phyloP scores from a whole-genome alignment of 64 coral and sea anemone species.

The Montipora efflorescens region DNA sequence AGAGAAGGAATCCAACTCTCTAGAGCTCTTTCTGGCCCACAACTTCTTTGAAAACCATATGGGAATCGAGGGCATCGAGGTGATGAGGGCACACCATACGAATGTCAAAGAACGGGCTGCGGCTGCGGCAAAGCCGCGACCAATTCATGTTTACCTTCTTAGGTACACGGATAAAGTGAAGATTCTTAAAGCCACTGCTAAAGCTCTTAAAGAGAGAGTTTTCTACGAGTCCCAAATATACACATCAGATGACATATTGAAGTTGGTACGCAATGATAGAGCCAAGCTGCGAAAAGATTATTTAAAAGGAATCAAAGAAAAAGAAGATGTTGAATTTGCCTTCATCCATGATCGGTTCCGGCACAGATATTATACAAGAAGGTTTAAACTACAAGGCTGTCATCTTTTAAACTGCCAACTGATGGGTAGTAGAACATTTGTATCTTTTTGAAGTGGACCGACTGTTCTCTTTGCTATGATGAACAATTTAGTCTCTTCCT shows the following conservation, averaged over 20 bases:
- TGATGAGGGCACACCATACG: no score
- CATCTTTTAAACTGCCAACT: conserved; percentile 26
- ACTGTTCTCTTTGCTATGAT: background rate
- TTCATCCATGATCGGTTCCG: conserved; percentile 6
- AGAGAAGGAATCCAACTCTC: no score
- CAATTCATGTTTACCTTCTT: conserved; percentile 6
- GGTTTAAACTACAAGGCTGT: background rate
- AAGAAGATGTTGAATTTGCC: background rate
- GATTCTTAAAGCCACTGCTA: background rate
- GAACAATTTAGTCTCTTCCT: background rate
- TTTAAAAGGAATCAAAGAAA: background rate
- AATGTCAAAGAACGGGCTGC: no score
- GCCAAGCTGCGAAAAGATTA: background rate
- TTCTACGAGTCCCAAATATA: background rate
- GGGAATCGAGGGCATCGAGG: no score
- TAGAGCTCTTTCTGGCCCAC: no score
- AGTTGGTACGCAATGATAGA: background rate
- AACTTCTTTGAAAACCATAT: no score
- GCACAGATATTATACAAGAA: conserved; percentile 13
- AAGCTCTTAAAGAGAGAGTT: background rate
- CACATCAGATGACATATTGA: background rate
- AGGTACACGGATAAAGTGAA: background rate
- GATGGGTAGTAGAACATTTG: conserved; percentile 16
- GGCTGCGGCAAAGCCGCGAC: background rate
- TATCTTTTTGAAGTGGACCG: background rate